phyloP scores from a whole-genome alignment of 2,888 invertebrate species.

The Lomographa bimaculata region DNA sequence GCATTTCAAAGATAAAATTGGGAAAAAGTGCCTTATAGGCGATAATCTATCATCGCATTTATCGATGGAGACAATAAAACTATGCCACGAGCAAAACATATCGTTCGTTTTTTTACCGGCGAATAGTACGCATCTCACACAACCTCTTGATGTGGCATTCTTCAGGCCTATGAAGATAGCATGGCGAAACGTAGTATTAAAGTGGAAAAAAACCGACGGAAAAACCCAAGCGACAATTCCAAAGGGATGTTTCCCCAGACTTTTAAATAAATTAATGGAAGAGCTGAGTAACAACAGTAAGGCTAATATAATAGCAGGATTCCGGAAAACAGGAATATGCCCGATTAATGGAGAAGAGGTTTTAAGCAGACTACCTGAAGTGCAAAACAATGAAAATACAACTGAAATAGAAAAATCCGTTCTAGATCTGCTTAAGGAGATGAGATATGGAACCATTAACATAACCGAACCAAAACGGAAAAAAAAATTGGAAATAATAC shows the following conservation, averaged over 20 bases:
- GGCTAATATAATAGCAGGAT: constrained; percentile 25
- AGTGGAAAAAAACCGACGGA: too few species aligned
- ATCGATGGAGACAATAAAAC: constrained; percentile 36
- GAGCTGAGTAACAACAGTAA: constrained; percentile 12
- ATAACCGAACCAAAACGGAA: constrained; percentile 13
- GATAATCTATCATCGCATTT: constrained; percentile 53
- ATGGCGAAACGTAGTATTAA: constrained; percentile 23
- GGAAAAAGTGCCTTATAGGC: constrained; percentile 47
- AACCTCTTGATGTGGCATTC: too few species aligned
- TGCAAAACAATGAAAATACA: constrained; percentile 3
- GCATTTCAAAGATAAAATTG: constrained; percentile 34
- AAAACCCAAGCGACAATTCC: constrained; percentile 22
- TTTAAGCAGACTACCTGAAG: constrained; percentile 10
- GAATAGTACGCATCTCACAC: too few species aligned
- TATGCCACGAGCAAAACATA: constrained; percentile 47
- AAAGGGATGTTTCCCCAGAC: constrained; percentile 29
- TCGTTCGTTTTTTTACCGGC: constrained; percentile 36
- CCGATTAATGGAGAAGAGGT: constrained; percentile 13
- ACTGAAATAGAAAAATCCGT: constrained; percentile 10
- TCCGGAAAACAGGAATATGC: constrained; percentile 26
- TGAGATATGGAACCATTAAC: constrained; percentile 17
- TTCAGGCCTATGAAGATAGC: too few species aligned
- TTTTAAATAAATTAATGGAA: constrained; percentile 23
- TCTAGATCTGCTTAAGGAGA: constrained; percentile 15
- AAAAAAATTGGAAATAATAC: constrained; percentile 8